Conservation (phyloP, 1,140 invertebrate genomes). For the Brachionus rotundiformis region DNA sequence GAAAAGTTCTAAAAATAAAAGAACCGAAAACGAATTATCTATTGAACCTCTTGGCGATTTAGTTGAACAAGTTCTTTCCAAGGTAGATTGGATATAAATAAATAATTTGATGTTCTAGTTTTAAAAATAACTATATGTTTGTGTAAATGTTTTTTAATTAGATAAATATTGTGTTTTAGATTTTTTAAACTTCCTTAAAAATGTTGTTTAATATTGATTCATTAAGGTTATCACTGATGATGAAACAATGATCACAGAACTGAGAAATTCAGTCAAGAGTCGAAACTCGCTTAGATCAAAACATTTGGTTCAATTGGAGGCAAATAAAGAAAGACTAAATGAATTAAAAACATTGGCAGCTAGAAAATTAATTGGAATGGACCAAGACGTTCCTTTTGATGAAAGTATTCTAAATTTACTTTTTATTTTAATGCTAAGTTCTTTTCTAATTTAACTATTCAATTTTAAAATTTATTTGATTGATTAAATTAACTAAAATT, state of each 20-base stretch:
- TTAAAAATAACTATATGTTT: background rate
- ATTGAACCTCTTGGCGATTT: background rate
- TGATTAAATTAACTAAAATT: too few relatives aligned
- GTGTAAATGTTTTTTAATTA: background rate
- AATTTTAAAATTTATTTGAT: too few relatives aligned
- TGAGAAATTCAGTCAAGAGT: conserved; percentile 15
- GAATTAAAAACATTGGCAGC: conserved; percentile 18
- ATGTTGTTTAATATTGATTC: background rate
- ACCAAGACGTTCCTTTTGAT: conserved; percentile 13
- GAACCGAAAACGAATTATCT: background rate
- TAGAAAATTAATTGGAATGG: conserved; percentile 20
- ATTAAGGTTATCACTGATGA: conserved; percentile 39
- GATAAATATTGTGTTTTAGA: background rate
- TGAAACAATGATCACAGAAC: conserved; percentile 19
- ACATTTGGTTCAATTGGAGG: conserved; percentile 46
- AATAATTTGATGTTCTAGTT: background rate
- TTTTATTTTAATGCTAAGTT: background rate
- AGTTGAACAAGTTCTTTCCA: conserved; percentile 30
- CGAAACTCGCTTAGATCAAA: conserved; percentile 43
- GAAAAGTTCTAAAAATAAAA: conserved; percentile 19
- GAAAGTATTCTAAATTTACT: conserved; percentile 1
- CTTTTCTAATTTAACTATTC: too few relatives aligned
- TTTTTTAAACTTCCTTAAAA: background rate
- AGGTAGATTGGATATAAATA: conserved; percentile 11
- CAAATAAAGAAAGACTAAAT: conserved; percentile 24